Conservation (phyloP, 1,140 invertebrate species). For the Diplogasteroides magnus region DNA sequence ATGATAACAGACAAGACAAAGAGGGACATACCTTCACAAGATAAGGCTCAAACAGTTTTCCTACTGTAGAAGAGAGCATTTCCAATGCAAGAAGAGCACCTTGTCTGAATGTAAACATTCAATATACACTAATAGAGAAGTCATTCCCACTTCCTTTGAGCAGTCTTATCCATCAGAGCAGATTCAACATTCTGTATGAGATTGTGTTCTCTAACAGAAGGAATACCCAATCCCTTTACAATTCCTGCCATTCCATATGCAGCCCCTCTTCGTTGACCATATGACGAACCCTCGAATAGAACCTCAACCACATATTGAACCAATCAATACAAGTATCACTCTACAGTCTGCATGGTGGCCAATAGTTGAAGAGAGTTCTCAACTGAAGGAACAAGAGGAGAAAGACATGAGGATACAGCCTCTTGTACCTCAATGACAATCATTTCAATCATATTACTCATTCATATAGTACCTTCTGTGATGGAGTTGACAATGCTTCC, state of each 20-base stretch:
- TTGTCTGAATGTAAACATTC: conserved; percentile 61
- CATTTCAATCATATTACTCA: neutral
- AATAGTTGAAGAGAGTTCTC: neutral
- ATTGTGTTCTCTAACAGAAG: neutral
- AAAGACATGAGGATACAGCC: conserved; percentile 90
- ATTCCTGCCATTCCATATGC: conserved; percentile 79
- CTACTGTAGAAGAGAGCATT: conserved; percentile 70
- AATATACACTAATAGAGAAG: no score
- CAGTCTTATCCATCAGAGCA: neutral
- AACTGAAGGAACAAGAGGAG: conserved; percentile 70
- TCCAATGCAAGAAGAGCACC: conserved; percentile 94
- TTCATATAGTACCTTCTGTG: conserved; percentile 70
- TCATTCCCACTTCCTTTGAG: neutral
- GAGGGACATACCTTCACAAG: conserved; percentile 81
- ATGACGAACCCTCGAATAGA: conserved; percentile 84
- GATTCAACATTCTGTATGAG: neutral
- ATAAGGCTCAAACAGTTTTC: conserved; percentile 87
- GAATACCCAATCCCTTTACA: conserved; percentile 89
- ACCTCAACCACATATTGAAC: conserved; percentile 80
- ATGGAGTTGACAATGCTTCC: conserved; percentile 85
- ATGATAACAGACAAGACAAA: no score
- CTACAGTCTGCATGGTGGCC: conserved; percentile 47
- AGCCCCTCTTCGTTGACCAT: conserved; percentile 88
- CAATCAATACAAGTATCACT: conserved; percentile 78
- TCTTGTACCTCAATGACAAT: conserved; percentile 75